A percentile compares a stretch with the other conserved stretches of the same genome.
phyloP scores from a whole-genome alignment of 2,113 vertebrate genomes.

The Ptilonorhynchus violaceus region DNA sequence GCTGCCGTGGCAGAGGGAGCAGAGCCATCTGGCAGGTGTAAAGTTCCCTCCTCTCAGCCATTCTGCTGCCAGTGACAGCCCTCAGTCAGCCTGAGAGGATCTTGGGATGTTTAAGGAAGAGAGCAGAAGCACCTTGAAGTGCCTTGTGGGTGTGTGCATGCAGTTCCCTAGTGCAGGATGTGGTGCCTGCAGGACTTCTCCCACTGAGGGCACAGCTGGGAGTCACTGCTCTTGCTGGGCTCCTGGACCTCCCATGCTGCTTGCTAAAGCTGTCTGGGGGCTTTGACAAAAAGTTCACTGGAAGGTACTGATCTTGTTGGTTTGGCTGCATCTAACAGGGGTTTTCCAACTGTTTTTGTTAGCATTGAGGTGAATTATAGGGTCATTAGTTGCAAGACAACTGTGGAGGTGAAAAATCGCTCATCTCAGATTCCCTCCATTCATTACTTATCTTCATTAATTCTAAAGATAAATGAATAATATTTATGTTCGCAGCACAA shows the following conservation, averaged over 20 bases:
- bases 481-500: neutral
- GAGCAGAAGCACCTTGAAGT: neutral
- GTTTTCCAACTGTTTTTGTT: neutral
- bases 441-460: neutral
- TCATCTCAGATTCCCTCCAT: neutral
- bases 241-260: neutral
- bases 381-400: neutral
- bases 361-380: neutral
- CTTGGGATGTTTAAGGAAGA: neutral
- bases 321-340: neutral
- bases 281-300: neutral
- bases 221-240: neutral
- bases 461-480: neutral
- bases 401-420: neutral
- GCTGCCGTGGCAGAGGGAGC: neutral
- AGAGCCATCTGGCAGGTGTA: neutral
- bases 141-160: neutral
- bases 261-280: neutral
- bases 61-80: neutral
- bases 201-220: neutral
- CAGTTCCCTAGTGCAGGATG: neutral
- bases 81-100: neutral
- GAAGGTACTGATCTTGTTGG: neutral
- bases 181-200: neutral
- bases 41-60: neutral